Percentiles rank a stretch among this genome's conserved stretches.
phyloP scores from a whole-genome alignment of 1,140 invertebrate genomes.

The Heliothis subflexa region DNA sequence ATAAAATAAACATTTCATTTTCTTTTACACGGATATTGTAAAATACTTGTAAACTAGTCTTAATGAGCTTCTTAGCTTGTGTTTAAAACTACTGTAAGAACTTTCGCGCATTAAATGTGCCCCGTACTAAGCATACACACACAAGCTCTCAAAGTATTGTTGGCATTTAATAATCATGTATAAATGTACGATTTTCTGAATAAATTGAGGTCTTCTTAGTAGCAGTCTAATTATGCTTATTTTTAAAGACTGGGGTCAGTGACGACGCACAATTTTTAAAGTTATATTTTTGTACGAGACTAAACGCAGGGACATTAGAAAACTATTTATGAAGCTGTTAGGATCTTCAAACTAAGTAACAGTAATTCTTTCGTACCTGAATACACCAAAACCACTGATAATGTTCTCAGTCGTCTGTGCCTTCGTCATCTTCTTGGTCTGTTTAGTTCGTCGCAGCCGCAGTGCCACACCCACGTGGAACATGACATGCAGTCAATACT shows the following conservation, averaged over 20 bases:
- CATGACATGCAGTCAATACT: not conserved
- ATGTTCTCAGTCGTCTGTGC: not conserved
- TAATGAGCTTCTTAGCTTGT: not conserved
- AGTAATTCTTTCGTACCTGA: too few species aligned
- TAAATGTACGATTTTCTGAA: not conserved
- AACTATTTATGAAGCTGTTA: too few species aligned
- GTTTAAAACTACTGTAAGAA: not conserved
- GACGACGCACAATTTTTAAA: not conserved
- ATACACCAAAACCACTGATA: too few species aligned
- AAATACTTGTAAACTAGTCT: not conserved
- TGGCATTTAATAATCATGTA: not conserved
- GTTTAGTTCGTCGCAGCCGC: not conserved
- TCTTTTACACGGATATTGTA: not conserved
- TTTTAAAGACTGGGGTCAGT: not conserved
- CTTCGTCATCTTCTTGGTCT: not conserved
- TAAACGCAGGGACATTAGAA: too few species aligned
- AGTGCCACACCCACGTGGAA: not conserved
- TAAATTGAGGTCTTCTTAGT: conserved; percentile 6
- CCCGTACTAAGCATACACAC: too few species aligned
- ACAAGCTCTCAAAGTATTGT: not conserved
- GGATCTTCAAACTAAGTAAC: too few species aligned
- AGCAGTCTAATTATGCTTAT: not conserved
- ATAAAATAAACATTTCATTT: conserved; percentile 19
- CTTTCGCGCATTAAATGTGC: too few species aligned
- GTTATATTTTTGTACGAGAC: too few species aligned